Evolutionary conservation across 2,797 vertebrate genomes (phyloP).

Genomic region (Austrolebias charrua): DNA sequence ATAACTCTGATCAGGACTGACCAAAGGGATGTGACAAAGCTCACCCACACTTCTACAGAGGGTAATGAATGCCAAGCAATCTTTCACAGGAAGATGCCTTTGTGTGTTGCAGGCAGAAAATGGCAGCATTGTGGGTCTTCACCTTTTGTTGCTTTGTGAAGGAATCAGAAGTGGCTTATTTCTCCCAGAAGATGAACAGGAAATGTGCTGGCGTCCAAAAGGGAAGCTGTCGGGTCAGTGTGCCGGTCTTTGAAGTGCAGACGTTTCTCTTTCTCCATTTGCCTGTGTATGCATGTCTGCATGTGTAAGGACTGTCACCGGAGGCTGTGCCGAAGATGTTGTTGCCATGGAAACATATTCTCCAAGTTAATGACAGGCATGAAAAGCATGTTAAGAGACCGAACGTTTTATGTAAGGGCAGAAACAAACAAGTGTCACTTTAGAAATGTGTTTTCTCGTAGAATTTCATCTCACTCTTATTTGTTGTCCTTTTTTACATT

Average conservation of each 20-base stretch:
- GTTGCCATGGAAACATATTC: slow-evolving; percentile 76
- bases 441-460: slow-evolving; percentile 4
- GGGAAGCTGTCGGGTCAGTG: slow-evolving; percentile 56
- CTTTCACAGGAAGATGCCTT: slow-evolving; percentile 11
- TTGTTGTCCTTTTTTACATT: no score
- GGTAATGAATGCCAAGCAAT: slow-evolving; percentile 14
- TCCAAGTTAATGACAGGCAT: slow-evolving; percentile 70
- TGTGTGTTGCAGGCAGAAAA: slow-evolving; percentile 19
- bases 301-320: slow-evolving; percentile 53
- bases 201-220: slow-evolving; percentile 62
- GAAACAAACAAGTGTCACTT: slow-evolving; percentile 27
- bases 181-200: slow-evolving; percentile 46
- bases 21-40: neutral
- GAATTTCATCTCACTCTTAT: no score
- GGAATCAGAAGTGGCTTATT: slow-evolving; percentile 44
- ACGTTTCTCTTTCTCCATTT: slow-evolving; percentile 44
- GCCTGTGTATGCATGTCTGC: slow-evolving; percentile 15
- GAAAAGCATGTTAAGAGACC: slow-evolving; percentile 71
- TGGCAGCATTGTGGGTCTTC: slow-evolving; percentile 4
- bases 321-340: slow-evolving; percentile 64
- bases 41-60: neutral
- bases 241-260: slow-evolving; percentile 64
- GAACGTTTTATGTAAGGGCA: slow-evolving; percentile 55
- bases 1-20: neutral
- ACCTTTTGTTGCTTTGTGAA: slow-evolving; percentile 40